Evolutionary conservation across 2,797 vertebrate species (phyloP).

Genomic region (Takifugu ocellatus): DNA sequence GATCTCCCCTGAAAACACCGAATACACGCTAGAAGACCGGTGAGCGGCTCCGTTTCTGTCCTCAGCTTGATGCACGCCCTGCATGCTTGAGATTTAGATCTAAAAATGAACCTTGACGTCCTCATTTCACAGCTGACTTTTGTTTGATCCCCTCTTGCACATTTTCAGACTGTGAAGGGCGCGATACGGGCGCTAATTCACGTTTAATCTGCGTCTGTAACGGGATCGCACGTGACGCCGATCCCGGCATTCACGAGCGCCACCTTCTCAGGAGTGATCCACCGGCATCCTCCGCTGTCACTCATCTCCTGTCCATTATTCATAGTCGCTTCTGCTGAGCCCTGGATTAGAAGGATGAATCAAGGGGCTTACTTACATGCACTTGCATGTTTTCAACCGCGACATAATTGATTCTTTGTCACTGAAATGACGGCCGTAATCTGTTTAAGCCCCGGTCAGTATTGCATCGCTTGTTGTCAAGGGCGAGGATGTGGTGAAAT

Average conservation of each 20-base stretch:
- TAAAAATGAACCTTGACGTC: too few relatives aligned
- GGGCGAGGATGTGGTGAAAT: neutral
- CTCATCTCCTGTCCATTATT: conserved; percentile 20
- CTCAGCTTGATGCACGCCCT: neutral
- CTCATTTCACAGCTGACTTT: too few relatives aligned
- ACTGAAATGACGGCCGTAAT: conserved; percentile 15
- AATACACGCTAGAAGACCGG: conserved; percentile 93
- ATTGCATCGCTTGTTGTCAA: conserved; percentile 15
- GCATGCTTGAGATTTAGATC: conserved; percentile 3
- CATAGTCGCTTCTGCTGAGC: conserved; percentile 28
- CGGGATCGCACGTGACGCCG: conserved; percentile 20
- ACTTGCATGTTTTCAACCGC: conserved; percentile 21
- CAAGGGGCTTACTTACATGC: conserved; percentile 14
- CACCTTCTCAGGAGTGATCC: conserved; percentile 21
- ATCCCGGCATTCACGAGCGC: conserved; percentile 23
- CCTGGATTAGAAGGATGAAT: conserved; percentile 37
- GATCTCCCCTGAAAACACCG: conserved; percentile 94
- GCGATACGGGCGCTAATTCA: too few relatives aligned
- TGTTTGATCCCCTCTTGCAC: too few relatives aligned
- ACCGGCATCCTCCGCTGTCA: conserved; percentile 12
- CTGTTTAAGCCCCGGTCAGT: conserved; percentile 22
- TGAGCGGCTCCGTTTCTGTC: conserved; percentile 72
- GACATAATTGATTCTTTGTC: conserved; percentile 11
- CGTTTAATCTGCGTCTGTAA: conserved; percentile 16
- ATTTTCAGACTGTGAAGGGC: too few relatives aligned